Evolutionary conservation across 2,113 vertebrate species (phyloP).

Genomic region (Elachura formosa): DNA sequence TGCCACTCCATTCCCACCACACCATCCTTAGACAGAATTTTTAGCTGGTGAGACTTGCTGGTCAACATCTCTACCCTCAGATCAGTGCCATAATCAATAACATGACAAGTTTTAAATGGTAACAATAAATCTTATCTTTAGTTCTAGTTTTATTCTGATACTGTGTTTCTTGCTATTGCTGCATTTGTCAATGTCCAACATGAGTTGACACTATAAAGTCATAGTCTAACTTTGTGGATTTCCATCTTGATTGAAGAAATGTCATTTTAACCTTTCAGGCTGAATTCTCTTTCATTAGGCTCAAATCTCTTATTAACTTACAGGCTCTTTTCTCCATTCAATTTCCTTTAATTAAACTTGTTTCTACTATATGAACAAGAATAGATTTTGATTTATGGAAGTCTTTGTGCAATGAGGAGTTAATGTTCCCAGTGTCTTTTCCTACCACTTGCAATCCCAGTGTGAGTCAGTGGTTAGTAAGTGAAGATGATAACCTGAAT

Average conservation of each 20-base stretch:
- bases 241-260: neutral
- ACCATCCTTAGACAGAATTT: neutral
- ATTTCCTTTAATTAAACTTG: neutral
- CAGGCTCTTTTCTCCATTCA: neutral
- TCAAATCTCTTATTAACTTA: neutral
- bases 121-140: neutral
- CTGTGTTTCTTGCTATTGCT: neutral
- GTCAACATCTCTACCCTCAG: neutral
- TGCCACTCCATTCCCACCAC: neutral
- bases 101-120: neutral
- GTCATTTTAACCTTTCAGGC: neutral
- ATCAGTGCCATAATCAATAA: neutral
- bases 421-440: neutral
- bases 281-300: neutral
- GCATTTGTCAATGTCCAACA: neutral
- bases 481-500: neutral
- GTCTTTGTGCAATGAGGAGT: neutral
- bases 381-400: slow-evolving; percentile 7
- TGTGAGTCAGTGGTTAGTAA: neutral
- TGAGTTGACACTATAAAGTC: neutral
- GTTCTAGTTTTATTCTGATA: neutral
- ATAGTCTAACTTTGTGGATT: neutral
- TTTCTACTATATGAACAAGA: neutral
- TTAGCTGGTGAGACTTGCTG: neutral
- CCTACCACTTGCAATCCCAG: neutral